Evolutionary conservation across 2,888 invertebrate genomes (phyloP), one percentile per base, ranked within the genome.

Genomic region (Oligia fasciuncula): DNA sequence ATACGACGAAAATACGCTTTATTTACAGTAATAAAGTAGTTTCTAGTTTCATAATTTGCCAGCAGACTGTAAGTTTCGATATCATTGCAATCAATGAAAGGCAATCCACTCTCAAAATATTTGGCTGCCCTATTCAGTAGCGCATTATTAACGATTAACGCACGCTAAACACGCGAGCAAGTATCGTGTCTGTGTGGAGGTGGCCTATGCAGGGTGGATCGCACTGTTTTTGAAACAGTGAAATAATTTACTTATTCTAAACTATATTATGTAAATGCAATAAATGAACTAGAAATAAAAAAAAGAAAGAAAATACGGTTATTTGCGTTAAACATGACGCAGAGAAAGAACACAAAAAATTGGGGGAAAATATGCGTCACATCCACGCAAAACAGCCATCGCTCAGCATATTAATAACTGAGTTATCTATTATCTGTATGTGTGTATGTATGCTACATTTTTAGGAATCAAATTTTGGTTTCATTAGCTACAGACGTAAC

Each of bases 71-170:
- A 83, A 57, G 4, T 49, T 75, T 49, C 29, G 8, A 57, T 19
- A 76, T 14, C 65, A 46, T 66, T 76, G 57, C 49, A 77, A 83
- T 80, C 80, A 51, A 46, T 81, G 43, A 79, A 70, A 84, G 40
- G 80, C 80, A 54, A 66, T 79, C 71, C 85, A 69, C 84, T 80
- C 80, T 68, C 51, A 19, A 54, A 62, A 62, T 72, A 17, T 54
- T 67, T 40, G 74, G 71, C 17, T 60, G 65, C 65, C 40, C 71
- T 62, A 68, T 73, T 70, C 77, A 71, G 68, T 35, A 43, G 71
- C 75, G 57, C 76, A 73, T 76, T 85, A 85, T 79, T 83, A 81
- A 79, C 84, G 71, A 85, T 83, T 85, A 78, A 85, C 77, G 65
- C 54, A 76, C 81, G 66, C 75, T 80, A 83, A 83, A 85, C 80